Conservation (phyloP, 2,113 vertebrate species). For the Otocyon megalotis region DNA sequence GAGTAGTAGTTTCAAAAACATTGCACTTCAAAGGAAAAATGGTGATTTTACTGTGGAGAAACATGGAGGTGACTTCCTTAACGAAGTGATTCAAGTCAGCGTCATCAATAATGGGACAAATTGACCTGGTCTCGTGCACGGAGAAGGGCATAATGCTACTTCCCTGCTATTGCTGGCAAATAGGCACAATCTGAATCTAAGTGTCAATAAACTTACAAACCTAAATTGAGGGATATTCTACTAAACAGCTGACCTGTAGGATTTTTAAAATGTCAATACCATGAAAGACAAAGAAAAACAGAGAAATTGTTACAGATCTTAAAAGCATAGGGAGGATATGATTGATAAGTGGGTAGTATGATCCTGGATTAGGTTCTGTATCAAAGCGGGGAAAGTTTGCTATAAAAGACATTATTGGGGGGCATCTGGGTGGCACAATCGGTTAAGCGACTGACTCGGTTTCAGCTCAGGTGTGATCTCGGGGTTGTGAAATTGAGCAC, state of each 20-base stretch:
- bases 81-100: slow-evolving; percentile 28
- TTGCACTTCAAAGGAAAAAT: background rate
- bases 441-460: background rate
- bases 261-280: slow-evolving; percentile 21
- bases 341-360: background rate
- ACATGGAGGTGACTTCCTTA: background rate
- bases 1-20: slow-evolving; percentile 11
- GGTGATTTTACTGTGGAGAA: slow-evolving; percentile 2
- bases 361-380: background rate
- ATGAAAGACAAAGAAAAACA: slow-evolving; percentile 46
- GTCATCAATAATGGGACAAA: background rate
- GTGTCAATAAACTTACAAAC: background rate
- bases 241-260: background rate
- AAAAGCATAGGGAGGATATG: slow-evolving; percentile 56
- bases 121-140: background rate
- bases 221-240: background rate
- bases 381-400: background rate
- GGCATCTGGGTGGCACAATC: background rate
- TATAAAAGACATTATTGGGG: background rate
- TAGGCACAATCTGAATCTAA: background rate
- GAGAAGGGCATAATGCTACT: background rate
- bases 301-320: slow-evolving; percentile 2
- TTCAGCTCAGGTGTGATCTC: background rate
- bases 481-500: background rate
- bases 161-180: slow-evolving; percentile 24